A percentile compares a stretch with the other conserved stretches of the same genome.
These are phyloP conservation scores for Drosophila ochracea DNA, from an alignment of 2,888 invertebrate species.

Conservation along the genomic window DNA sequence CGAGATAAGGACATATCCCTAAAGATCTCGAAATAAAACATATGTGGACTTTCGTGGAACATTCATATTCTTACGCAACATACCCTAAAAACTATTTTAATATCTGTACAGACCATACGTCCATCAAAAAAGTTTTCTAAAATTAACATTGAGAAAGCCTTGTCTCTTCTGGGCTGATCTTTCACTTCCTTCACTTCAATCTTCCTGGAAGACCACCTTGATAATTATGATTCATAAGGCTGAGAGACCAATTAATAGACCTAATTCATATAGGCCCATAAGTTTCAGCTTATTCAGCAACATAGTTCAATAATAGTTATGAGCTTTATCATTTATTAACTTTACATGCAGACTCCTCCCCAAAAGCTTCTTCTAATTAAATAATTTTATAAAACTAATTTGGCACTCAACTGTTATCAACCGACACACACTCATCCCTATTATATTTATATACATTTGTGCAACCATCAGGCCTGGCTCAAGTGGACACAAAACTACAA, in stretches of 20 bases:
- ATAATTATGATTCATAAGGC: not conserved
- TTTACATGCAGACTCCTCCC: no score
- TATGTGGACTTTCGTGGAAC: not conserved
- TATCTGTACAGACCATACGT: not conserved
- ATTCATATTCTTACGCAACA: not conserved
- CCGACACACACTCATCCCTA: not conserved
- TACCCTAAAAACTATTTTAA: not conserved
- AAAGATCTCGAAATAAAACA: not conserved
- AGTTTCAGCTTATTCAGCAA: not conserved
- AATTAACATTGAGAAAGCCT: not conserved
- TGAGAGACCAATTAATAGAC: not conserved
- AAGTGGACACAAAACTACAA: slow-evolving; percentile 7
- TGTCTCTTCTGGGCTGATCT: not conserved
- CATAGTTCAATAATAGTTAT: not conserved
- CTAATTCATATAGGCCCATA: not conserved
- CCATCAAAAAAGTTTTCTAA: not conserved
- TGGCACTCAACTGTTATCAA: slow-evolving; percentile 1
- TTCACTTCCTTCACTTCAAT: no score
- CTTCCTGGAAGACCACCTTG: not conserved
- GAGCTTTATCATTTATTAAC: not conserved
- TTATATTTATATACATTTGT: not conserved
- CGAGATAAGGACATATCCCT: no score
- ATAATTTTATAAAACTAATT: not conserved
- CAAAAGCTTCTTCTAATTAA: not conserved
- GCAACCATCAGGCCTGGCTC: not conserved